Conservation (phyloP, 2,888 invertebrate species). For the Scotopteryx bipunctaria region DNA sequence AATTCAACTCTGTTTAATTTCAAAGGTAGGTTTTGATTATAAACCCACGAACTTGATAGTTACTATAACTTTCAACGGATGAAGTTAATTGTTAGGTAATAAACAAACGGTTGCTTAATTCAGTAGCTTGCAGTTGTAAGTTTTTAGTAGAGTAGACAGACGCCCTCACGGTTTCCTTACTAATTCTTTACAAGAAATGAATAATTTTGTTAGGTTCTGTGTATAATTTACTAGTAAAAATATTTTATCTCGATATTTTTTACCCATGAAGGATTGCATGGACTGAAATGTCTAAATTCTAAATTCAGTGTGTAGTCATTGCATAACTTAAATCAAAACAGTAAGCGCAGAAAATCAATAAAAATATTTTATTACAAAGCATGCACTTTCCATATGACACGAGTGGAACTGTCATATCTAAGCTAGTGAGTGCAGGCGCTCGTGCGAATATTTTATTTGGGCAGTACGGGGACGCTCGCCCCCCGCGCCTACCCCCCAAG, state of each 20-base stretch:
- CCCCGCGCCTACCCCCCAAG: constrained; percentile 64
- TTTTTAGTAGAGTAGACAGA: not conserved
- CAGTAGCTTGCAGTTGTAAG: not conserved
- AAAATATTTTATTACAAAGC: constrained; percentile 13
- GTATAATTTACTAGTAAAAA: not conserved
- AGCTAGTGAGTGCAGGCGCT: constrained; percentile 59
- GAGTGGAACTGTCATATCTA: constrained; percentile 65
- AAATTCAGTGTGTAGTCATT: too few species aligned
- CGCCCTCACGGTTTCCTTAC: not conserved
- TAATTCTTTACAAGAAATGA: too few species aligned
- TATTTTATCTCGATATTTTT: not conserved
- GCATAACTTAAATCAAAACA: constrained; percentile 1
- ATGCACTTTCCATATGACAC: constrained; percentile 47
- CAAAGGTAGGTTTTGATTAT: not conserved
- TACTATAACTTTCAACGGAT: constrained; percentile 8
- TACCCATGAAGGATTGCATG: too few species aligned
- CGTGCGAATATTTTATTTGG: constrained; percentile 81
- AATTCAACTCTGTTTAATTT: not conserved
- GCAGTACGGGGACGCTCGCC: constrained; percentile 67
- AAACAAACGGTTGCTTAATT: not conserved
- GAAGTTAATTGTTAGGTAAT: constrained; percentile 11
- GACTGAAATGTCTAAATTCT: too few species aligned
- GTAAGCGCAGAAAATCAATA: constrained; percentile 10
- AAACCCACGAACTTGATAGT: not conserved
- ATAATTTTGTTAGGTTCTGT: too few species aligned